Conservation (phyloP, 1,140 invertebrate species). For the Zaprionus lachaisei region DNA sequence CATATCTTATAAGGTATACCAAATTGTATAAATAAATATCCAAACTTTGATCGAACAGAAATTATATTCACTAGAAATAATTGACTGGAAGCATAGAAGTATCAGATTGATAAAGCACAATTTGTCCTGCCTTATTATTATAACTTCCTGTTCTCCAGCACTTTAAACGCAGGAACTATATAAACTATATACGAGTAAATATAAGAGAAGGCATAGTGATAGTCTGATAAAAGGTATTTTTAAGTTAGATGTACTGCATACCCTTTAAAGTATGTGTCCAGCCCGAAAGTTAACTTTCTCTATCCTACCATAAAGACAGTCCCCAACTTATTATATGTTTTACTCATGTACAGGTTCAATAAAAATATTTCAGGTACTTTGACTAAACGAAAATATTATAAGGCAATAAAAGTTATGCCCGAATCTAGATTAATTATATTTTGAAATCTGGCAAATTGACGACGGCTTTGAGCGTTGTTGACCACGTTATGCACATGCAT, state of each 20-base stretch:
- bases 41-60: no score
- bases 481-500: conserved; percentile 27
- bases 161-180: no score
- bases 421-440: conserved; percentile 7
- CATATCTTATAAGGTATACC: neutral
- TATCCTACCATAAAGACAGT: neutral
- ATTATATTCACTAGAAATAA: no score
- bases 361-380: neutral
- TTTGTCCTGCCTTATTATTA: no score
- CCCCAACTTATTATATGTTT: neutral
- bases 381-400: neutral
- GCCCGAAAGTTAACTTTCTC: neutral
- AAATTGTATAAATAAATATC: no score
- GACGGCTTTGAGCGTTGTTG: conserved; percentile 25
- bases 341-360: neutral
- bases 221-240: no score
- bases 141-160: no score
- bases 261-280: neutral
- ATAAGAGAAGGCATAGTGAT: no score
- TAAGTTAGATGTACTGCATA: no score
- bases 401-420: neutral
- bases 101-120: no score
- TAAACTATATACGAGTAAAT: no score
- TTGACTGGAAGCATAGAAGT: no score
- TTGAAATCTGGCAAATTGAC: conserved; percentile 48